Base-by-base conservation (phyloP, 2,888 invertebrate genomes). In the Metallyticus violacea region DNA sequence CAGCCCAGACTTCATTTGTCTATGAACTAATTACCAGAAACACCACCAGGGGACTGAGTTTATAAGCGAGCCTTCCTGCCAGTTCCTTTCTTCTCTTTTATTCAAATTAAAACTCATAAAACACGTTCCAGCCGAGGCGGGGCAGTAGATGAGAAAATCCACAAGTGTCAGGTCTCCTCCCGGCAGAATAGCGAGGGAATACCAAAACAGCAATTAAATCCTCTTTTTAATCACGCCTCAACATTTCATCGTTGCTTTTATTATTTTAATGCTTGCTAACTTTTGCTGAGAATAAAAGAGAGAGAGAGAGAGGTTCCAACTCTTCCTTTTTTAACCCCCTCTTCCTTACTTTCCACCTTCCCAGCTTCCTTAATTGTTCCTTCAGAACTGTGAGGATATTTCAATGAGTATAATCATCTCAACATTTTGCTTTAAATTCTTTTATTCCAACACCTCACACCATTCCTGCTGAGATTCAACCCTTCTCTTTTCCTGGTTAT, bases 141-240 rank as follows among this genome's bases (percentile, higher is more conserved):
- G 40, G 40, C 40, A 62, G 40, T 22, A 62, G 40, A 77, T 28
- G 77, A 81, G 30, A 83, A 62, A 77, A 83, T 83, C 83, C 83
- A 83, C 83, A 83, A 83, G 83, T 83, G 83, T 30, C 77, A 77
- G 83, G 29, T 77, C 25, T 77, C 83, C 27, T 7, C 26, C 28
- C 26, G 80, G 40, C 40, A 62, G 40, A 62, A 62, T 15, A 62
- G 40, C 40, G 40, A 62, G 40, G 2, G 77, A 83, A 77, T 81
- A 79, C 79, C 40, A 82, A 78, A 85, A 81, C 79, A 86, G 87
- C 85, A 87, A 88, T 82, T 87, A 86, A 87, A 29, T 77, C 80
- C 81, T 87, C 84, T 76, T 81, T 86, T 86, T 86, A 86, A 81
- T 85, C 86, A 83, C 77, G 81, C 40, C 28, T 79, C 82, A 29